Base-by-base conservation (phyloP, 2,113 vertebrate genomes). In the Beaufortia kweichowensis region DNA sequence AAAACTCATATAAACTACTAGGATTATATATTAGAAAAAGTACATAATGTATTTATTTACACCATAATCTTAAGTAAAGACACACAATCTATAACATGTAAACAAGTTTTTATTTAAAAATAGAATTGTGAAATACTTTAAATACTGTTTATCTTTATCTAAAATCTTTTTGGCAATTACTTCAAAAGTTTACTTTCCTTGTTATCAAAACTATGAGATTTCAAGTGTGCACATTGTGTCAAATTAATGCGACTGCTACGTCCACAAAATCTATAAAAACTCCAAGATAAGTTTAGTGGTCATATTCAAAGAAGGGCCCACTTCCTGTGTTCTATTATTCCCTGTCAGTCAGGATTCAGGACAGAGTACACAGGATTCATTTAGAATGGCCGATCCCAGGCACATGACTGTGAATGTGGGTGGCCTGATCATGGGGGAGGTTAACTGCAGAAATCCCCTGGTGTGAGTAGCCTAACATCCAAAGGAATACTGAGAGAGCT, bases 401-500 rank as follows among this genome's bases (percentile, higher is more conserved):
- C 71, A 14, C 84, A 85, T 89, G 90, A 87, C 79, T 80, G 79
- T 68, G 67, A 84, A 86, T 89, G 88, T 88, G 91, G 90, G 89
- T 90, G 91, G 89, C 89, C 89, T 90, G 90, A 88, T 90, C 89
- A 90, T 80, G 77, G 85, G 31, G 74, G 74, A 69, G 80, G 57
- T 79, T 83, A 81, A 84, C 66, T 24, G 43, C 71, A 68, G 84
- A 87, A 89, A 87, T 88, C 84, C 88, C 88, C 80, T 83, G 77
- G 86, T 84, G 48, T 81, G 80, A 81, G 77, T 64, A 83, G 84
- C 85, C 67, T 53, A 81, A 84, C 83, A 85, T 88, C 80, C 79
- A 61, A 82, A 70, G 68, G 14, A 21, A 35, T 19, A 80, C 82
- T 82, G 87, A 87, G 87, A 80, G 81, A 76, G 82, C 80, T 62